Evolutionary conservation across 2,113 vertebrate genomes (phyloP).

Genomic region (Ciconia stormi): DNA sequence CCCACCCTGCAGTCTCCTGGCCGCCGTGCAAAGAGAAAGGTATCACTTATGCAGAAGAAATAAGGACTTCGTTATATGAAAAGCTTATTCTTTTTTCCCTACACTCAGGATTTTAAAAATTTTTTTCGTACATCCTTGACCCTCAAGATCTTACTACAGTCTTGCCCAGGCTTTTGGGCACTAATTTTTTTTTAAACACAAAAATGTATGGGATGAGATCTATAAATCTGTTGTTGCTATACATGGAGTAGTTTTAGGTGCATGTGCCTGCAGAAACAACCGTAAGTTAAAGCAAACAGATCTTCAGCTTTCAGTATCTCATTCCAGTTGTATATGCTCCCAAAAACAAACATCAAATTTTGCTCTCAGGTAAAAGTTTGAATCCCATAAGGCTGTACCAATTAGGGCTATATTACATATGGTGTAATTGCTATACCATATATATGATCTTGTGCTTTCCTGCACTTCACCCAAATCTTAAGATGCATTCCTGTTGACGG

Average conservation of each 20-base stretch:
- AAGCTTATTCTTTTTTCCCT: background rate
- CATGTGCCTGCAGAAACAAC: background rate
- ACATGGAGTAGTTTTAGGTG: fast-evolving
- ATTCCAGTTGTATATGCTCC: background rate
- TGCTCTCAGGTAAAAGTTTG: background rate
- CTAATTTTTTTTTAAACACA: background rate
- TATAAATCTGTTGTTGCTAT: background rate
- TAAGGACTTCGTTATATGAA: fast-evolving
- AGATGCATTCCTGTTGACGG: background rate
- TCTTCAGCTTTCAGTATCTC: background rate
- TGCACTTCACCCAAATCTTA: background rate
- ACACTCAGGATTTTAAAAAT: background rate
- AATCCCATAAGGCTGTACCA: background rate
- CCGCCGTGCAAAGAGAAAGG: background rate
- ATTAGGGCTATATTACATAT: background rate
- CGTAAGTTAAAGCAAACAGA: background rate
- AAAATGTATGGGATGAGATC: background rate
- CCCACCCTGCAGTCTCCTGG: background rate
- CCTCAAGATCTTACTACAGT: background rate
- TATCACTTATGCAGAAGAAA: background rate
- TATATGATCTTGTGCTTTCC: background rate
- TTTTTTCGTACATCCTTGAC: background rate
- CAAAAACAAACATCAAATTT: background rate
- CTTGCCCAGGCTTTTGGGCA: background rate
- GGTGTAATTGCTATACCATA: background rate